Base-by-base conservation (phyloP, 2,888 invertebrate genomes). In the Ischnura elegans region DNA sequence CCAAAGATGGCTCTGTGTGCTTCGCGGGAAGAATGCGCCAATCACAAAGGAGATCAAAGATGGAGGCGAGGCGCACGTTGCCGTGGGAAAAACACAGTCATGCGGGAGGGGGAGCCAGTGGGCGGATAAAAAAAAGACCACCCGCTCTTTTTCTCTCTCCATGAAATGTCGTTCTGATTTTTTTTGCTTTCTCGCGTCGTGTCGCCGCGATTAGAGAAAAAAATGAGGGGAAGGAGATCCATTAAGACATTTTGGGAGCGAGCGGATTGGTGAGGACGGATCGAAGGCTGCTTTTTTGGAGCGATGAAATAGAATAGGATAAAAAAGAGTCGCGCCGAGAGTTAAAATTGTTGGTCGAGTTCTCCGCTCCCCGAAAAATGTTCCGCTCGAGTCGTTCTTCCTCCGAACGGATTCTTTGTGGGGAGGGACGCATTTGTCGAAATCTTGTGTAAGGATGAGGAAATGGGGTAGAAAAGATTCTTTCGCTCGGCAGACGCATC, bases 101-200 rank as follows among this genome's bases (percentile, higher is more conserved):
- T 19, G 51, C 19, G 51, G 51, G 51, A 51, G 51, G 19, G 51
- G 19, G n/a, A 0, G 61, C n/a, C n/a, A n/a, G 4, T n/a, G 1
- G 61, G n/a, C n/a, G n/a, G 61, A 61, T 61, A 61, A n/a, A 61
- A 61, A n/a, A 61, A n/a, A 61, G n/a, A n/a, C n/a, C 61, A n/a
- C 61, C 6, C 61, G 4, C 61, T 61, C 61, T 6, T 2, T 25
- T n/a, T 61, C 61, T 3, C 61, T 61, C 61, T 6, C 2, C n/a
- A 61, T 61, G 61, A 61, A 61, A 61, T 61, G 51, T 61, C n/a
- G n/a, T 61, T 61, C n/a, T n/a, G n/a, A n/a, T n/a, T 61, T 61
- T 61, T 61, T 6, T n/a, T 61, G n/a, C n/a, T n/a, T 13, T 25
- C 61, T 25, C 6, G 61, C 61, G 51, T 51, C 2, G 51, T 51